phyloP scores from a whole-genome alignment of 2,888 invertebrate species.

The Drosophila meridionalis region DNA sequence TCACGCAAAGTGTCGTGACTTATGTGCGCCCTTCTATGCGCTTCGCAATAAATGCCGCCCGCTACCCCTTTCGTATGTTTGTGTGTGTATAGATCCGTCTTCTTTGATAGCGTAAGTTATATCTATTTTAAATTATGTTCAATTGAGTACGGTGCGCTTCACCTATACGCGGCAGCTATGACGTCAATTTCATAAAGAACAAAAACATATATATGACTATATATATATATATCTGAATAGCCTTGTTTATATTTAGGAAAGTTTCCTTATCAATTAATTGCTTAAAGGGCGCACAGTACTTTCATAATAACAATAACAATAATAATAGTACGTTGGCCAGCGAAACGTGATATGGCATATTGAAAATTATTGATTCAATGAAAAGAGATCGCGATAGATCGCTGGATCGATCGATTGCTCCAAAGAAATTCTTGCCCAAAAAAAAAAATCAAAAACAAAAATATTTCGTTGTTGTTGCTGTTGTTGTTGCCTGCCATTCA shows the following conservation, averaged over 20 bases:
- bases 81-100: slow-evolving; percentile 51
- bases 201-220: not conserved
- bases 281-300: slow-evolving; percentile 37
- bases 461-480: slow-evolving; percentile 11
- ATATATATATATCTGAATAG: slow-evolving; percentile 38
- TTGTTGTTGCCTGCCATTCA: slow-evolving; percentile 34
- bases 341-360: slow-evolving; percentile 42
- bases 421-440: slow-evolving; percentile 52
- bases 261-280: slow-evolving; percentile 54
- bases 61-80: not conserved
- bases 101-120: slow-evolving; percentile 65
- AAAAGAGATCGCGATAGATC: slow-evolving; percentile 51
- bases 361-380: slow-evolving; percentile 56
- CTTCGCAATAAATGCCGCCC: slow-evolving; percentile 38
- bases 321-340: slow-evolving; percentile 26
- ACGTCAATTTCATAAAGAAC: slow-evolving; percentile 51
- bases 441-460: slow-evolving; percentile 30
- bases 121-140: slow-evolving; percentile 78
- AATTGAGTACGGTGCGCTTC: slow-evolving; percentile 70
- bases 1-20: slow-evolving; percentile 59
- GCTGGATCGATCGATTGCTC: slow-evolving; percentile 31
- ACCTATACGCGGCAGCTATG: slow-evolving; percentile 57
- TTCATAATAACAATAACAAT: slow-evolving; percentile 28
- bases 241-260: slow-evolving; percentile 57
- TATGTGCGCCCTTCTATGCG: slow-evolving; percentile 60